phyloP scores from a whole-genome alignment of 2,113 vertebrate species.

The Odobenus rosmarus region DNA sequence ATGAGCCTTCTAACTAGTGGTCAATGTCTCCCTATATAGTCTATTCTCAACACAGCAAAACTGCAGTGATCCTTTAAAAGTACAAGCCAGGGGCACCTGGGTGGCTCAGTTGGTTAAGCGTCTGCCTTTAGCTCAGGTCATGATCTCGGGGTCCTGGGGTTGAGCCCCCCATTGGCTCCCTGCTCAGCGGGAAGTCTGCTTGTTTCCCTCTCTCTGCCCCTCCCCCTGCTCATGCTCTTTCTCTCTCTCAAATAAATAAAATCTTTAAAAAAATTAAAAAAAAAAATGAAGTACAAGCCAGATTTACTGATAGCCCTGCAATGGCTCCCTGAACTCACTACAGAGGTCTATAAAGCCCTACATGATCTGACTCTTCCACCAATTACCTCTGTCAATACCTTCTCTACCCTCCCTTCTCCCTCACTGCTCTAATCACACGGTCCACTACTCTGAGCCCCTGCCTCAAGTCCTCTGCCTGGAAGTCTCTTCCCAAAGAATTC shows the following conservation, averaged over 20 bases:
- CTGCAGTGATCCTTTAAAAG: not conserved
- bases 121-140: too few species aligned
- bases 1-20: not conserved
- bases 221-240: too few species aligned
- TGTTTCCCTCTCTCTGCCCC: too few species aligned
- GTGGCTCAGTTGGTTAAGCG: too few species aligned
- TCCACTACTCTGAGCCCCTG: not conserved
- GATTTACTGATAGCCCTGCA: not conserved
- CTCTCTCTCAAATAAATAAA: too few species aligned
- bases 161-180: too few species aligned
- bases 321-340: not conserved
- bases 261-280: too few species aligned
- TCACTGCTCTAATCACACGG: not conserved
- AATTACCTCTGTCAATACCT: not conserved
- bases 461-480: not conserved
- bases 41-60: conserved; percentile 29
- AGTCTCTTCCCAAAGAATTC: not conserved
- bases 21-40: not conserved
- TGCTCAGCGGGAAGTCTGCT: too few species aligned
- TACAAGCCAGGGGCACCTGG: not conserved
- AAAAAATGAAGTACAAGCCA: not conserved
- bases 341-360: not conserved
- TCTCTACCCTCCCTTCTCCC: not conserved
- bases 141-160: too few species aligned
- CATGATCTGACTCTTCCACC: not conserved